Evolutionary conservation across 2,797 vertebrate genomes (phyloP), one percentile per base, ranked within the genome.

Genomic region (Phataginus tetradactyla): DNA sequence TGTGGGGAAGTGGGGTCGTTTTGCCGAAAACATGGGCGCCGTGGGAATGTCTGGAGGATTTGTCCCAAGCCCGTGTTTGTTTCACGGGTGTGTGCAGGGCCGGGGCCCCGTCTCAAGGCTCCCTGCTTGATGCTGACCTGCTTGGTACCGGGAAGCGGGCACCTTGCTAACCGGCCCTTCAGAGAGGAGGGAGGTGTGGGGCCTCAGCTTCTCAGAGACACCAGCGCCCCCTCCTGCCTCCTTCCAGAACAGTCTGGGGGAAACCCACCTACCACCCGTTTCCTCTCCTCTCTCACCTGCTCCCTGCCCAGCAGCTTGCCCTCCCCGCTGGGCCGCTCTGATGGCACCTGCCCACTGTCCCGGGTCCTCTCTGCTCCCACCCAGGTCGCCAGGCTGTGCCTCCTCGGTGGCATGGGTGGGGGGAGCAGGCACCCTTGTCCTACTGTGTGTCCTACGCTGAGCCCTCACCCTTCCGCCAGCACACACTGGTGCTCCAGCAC

Each of bases 401-500:
- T 51, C 27, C 14, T 49, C 23, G 0, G 5, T 10, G 20, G 39
- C 18, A 9, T 6, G 11, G 34, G 63, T 27, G 51, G 39, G 68
- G 15, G 21, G 37, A 29, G 9, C 27, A 51, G 42, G 21, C 25
- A 0, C 25, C 3, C 8, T 20, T n/a, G 13, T 15, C 53, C 32
- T 20, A 3, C 53, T 1, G 1, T 1, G 32, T 6, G 0, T 49
- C 3, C 61, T 21, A 1, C 2, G 68, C 29, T 68, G 39, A 34
- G 13, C 78, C 13, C 6, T 10, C 1, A 20, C 12, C 27, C 25
- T 2, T 14, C 53, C 12, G 68, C 15, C n/a, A 23, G 15, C 12
- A 4, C 12, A 0, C 57, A 0, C 23, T 15, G 21, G 0, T 12
- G 37, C 59, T n/a, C 2, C 0, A 5, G 10, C n/a, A 17, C 3